Conservation (phyloP, 2,113 vertebrate genomes). For the Philantomba maxwellii region DNA sequence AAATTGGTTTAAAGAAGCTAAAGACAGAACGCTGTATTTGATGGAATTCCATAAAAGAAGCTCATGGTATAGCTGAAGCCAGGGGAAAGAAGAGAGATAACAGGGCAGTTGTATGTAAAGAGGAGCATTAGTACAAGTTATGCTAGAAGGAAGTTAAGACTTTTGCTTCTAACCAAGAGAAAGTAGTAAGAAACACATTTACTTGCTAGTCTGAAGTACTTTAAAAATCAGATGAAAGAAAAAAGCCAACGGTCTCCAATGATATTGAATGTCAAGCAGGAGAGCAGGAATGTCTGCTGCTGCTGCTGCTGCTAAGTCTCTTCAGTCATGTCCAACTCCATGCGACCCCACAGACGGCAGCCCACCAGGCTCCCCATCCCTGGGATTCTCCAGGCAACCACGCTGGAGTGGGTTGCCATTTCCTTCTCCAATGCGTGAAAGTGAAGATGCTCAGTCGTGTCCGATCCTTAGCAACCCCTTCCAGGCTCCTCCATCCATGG, state of each 20-base stretch:
- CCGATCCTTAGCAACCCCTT: too few relatives aligned
- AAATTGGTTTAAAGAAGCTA: not conserved
- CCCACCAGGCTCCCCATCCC: too few relatives aligned
- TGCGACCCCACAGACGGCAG: accelerated
- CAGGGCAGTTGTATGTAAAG: not conserved
- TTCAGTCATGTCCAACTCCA: accelerated
- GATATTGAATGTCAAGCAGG: not conserved
- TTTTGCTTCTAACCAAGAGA: not conserved
- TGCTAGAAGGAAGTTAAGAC: not conserved
- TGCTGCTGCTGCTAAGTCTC: too few relatives aligned
- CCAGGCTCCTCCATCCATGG: too few relatives aligned
- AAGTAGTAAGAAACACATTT: not conserved
- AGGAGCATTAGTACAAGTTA: not conserved
- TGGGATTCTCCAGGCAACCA: too few relatives aligned
- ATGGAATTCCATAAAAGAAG: not conserved
- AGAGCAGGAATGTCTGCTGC: too few relatives aligned
- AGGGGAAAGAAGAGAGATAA: not conserved
- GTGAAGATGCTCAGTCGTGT: too few relatives aligned
- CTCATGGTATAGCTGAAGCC: not conserved
- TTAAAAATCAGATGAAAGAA: not conserved
- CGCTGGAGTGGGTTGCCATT: too few relatives aligned
- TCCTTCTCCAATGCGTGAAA: too few relatives aligned
- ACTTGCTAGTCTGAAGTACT: not conserved
- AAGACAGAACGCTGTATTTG: not conserved
- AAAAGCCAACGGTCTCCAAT: not conserved